phyloP scores from a whole-genome alignment of 1,140 invertebrate species.

The Drosophila paulistorum region DNA sequence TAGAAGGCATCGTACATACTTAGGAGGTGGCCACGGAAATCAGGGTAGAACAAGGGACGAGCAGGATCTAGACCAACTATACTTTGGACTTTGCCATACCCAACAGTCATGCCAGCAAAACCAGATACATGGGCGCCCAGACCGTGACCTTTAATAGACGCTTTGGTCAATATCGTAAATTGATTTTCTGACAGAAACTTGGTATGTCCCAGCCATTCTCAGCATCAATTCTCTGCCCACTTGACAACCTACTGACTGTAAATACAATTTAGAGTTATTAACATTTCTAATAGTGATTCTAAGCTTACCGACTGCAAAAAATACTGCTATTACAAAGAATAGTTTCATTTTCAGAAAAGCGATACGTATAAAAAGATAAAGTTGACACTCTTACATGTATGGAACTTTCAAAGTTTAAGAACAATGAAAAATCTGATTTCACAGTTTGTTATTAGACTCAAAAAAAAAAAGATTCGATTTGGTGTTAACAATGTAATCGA shows the following conservation, averaged over 20 bases:
- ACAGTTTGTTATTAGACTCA: too few species aligned
- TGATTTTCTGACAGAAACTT: constrained; percentile 48
- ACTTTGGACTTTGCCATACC: constrained; percentile 48
- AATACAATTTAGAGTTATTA: too few species aligned
- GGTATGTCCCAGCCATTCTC: constrained; percentile 53
- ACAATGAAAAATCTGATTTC: too few species aligned
- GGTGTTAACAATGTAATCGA: too few species aligned
- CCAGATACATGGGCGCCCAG: constrained; percentile 84
- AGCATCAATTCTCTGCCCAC: not conserved
- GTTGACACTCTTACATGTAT: too few species aligned
- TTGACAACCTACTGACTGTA: constrained; percentile 41
- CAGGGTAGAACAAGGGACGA: constrained; percentile 72
- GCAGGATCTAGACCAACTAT: constrained; percentile 84
- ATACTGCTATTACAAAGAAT: too few species aligned
- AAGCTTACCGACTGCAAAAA: too few species aligned
- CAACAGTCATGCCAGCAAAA: constrained; percentile 83
- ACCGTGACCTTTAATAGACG: constrained; percentile 65
- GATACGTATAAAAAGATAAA: too few species aligned
- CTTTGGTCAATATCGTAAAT: not conserved
- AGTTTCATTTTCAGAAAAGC: too few species aligned
- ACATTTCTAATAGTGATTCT: too few species aligned
- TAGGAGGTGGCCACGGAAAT: constrained; percentile 56
- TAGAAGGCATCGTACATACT: constrained; percentile 78
- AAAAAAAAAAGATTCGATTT: too few species aligned
- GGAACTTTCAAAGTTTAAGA: too few species aligned